Conservation (phyloP, 2,113 vertebrate species). For the Vulpes vulpes region DNA sequence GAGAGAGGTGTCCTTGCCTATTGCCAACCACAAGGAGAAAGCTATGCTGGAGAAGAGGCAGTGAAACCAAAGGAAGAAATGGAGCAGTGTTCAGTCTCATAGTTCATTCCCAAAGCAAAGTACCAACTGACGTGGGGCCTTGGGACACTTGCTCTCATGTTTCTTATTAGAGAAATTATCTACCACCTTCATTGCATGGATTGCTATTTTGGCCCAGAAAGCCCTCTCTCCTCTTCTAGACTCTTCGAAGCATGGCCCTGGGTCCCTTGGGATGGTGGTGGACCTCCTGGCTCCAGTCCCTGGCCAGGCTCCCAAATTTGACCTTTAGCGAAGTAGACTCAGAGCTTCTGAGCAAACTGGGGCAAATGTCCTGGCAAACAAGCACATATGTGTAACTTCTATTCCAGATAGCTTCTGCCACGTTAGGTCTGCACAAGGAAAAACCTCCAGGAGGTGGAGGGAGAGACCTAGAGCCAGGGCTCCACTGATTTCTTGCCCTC, state of each 20-base stretch:
- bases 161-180: not conserved
- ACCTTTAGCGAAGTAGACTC: not conserved
- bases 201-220: not conserved
- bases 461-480: not conserved
- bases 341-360: not conserved
- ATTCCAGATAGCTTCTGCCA: not conserved
- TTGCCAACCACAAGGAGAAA: not conserved
- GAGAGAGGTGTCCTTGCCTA: not conserved
- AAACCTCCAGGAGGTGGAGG: not conserved
- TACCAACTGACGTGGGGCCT: rapidly evolving
- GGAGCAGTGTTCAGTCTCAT: rapidly evolving
- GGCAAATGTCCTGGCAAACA: not conserved
- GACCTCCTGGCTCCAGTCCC: not conserved
- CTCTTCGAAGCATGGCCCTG: not conserved
- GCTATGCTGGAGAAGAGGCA: rapidly evolving
- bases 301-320: not conserved
- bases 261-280: not conserved
- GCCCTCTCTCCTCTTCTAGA: not conserved
- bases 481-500: not conserved
- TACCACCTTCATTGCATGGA: rapidly evolving
- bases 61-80: no score
- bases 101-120: rapidly evolving
- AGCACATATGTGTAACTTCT: not conserved
- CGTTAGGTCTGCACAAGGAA: not conserved
- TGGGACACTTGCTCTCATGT: not conserved